Percentiles rank a stretch among this genome's conserved stretches.
Conservation (phyloP, 2,888 invertebrate genomes). For the Noctua janthe region DNA sequence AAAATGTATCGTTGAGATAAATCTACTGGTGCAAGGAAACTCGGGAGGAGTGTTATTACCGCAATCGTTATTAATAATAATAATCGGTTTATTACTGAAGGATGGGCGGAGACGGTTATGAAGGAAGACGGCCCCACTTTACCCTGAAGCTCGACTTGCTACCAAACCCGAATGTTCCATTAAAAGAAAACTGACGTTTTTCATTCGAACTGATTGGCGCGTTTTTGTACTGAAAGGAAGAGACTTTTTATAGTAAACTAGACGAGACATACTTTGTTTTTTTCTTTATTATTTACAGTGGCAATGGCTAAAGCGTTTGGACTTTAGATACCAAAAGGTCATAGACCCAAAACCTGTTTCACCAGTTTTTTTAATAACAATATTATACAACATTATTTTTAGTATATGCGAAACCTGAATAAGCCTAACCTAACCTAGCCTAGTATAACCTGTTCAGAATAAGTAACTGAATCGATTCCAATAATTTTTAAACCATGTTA, state of each 20-base stretch:
- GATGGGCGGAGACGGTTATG: constrained; percentile 35
- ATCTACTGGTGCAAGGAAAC: constrained; percentile 25
- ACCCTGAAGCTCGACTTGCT: constrained; percentile 22
- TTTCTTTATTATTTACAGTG: not conserved
- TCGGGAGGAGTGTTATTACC: constrained; percentile 42
- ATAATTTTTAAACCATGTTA: too few species aligned
- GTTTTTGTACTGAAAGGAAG: constrained; percentile 20
- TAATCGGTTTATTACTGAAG: constrained; percentile 43
- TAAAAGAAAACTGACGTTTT: constrained; percentile 36
- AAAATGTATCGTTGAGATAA: constrained; percentile 9
- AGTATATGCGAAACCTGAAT: too few species aligned
- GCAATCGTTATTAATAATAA: constrained; percentile 46
- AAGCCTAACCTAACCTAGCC: too few species aligned
- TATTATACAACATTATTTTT: too few species aligned
- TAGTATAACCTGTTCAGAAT: too few species aligned
- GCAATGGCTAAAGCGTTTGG: not conserved
- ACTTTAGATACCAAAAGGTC: not conserved
- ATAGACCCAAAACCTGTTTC: not conserved
- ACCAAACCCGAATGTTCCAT: constrained; percentile 34
- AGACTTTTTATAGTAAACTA: not conserved
- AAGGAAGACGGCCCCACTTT: constrained; percentile 11
- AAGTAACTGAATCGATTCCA: too few species aligned
- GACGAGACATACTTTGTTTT: not conserved
- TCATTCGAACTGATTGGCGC: constrained; percentile 22
- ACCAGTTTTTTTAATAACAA: not conserved